Conservation (phyloP, 2,113 vertebrate genomes). For the Ifrita kowaldi region DNA sequence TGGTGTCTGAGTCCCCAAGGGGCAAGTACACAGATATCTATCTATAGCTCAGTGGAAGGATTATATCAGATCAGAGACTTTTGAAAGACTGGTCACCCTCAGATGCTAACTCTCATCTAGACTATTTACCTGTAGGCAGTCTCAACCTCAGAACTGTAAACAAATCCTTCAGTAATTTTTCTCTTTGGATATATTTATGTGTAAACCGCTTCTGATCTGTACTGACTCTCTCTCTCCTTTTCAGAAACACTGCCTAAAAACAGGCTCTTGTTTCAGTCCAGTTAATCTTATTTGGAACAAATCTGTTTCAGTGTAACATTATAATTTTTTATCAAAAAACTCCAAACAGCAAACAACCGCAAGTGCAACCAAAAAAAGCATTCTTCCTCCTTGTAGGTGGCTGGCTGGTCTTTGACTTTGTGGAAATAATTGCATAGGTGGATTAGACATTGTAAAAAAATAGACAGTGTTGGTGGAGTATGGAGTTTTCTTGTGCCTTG, state of each 20-base stretch:
- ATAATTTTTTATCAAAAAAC: background rate
- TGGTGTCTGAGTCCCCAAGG: background rate
- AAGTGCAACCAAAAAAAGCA: background rate
- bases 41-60: background rate
- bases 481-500: background rate
- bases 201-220: background rate
- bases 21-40: background rate
- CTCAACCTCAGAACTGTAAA: background rate
- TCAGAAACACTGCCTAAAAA: background rate
- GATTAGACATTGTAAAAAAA: background rate
- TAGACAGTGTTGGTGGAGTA: background rate
- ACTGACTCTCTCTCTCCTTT: background rate
- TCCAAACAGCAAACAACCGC: background rate
- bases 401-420: background rate
- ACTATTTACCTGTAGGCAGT: background rate
- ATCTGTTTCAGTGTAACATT: background rate
- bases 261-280: background rate
- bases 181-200: background rate
- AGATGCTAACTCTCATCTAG: background rate
- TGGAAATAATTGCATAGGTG: background rate
- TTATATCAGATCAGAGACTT: background rate
- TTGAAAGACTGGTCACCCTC: background rate
- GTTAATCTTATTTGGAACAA: background rate
- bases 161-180: background rate
- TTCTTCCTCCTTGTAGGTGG: background rate